A percentile compares a stretch with the other conserved stretches of the same genome.
Conservation (phyloP, 2,113 vertebrate genomes). For the Platysteira castanea region DNA sequence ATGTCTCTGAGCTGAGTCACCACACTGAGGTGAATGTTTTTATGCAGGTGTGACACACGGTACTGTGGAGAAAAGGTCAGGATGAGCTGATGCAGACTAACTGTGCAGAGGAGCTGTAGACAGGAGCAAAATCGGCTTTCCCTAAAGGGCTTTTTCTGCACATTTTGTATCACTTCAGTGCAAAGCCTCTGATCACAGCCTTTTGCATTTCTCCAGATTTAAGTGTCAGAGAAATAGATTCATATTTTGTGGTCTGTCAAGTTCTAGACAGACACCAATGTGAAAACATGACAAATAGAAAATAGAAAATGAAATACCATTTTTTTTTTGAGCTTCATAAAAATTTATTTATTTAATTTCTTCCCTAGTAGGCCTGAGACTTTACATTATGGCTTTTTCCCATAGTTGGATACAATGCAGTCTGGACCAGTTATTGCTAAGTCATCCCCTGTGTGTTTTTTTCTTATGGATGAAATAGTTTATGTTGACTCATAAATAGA, state of each 20-base stretch:
- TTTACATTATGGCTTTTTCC: background rate
- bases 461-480: background rate
- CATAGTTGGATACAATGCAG: background rate
- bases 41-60: background rate
- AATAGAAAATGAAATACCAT: background rate
- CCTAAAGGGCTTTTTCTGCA: background rate
- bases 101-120: background rate
- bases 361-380: background rate
- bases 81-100: background rate
- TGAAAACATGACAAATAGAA: background rate
- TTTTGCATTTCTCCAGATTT: background rate
- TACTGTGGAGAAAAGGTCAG: background rate
- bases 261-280: background rate
- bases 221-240: background rate
- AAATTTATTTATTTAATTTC: background rate
- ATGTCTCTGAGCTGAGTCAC: background rate
- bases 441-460: background rate
- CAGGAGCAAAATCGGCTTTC: background rate
- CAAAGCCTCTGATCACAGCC: background rate
- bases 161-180: background rate
- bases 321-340: background rate
- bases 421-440: background rate
- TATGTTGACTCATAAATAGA: background rate
- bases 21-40: accelerated
- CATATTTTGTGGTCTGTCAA: background rate